A percentile compares a stretch with the other conserved stretches of the same genome.
Evolutionary conservation across 2,888 invertebrate genomes (phyloP).

Genomic region (Epinotia brunnichana): DNA sequence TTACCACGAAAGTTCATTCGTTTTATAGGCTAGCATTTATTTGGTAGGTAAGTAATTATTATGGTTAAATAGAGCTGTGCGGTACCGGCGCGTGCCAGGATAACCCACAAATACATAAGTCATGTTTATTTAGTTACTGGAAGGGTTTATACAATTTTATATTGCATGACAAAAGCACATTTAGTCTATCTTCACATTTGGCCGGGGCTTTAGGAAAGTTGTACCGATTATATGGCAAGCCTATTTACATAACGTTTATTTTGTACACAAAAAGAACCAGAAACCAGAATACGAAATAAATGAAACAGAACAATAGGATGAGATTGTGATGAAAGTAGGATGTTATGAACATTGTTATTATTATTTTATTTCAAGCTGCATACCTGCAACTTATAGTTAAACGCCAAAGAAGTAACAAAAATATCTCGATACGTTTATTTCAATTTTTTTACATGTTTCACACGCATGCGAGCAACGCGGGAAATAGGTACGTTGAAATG

Average conservation of each 20-base stretch:
- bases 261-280: neutral
- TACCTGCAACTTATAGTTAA: too few relatives aligned
- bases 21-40: slow-evolving; percentile 33
- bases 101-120: slow-evolving; percentile 31
- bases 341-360: too few relatives aligned
- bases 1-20: slow-evolving; percentile 29
- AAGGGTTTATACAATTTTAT: slow-evolving; percentile 22
- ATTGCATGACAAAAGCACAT: slow-evolving; percentile 5
- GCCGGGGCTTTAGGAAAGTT: neutral
- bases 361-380: too few relatives aligned
- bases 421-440: too few relatives aligned
- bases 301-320: too few relatives aligned
- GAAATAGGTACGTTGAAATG: neutral
- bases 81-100: slow-evolving; percentile 36
- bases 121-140: slow-evolving; percentile 26
- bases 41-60: slow-evolving; percentile 42
- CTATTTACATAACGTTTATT: neutral
- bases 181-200: slow-evolving; percentile 28
- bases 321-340: too few relatives aligned
- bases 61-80: slow-evolving; percentile 32
- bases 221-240: neutral
- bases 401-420: too few relatives aligned
- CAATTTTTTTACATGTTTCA: too few relatives aligned
- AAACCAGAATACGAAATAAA: too few relatives aligned
- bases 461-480: too few relatives aligned